These are phyloP conservation scores for Lynx canadensis DNA, from an alignment of 2,113 vertebrate species.

Conservation along the genomic window DNA sequence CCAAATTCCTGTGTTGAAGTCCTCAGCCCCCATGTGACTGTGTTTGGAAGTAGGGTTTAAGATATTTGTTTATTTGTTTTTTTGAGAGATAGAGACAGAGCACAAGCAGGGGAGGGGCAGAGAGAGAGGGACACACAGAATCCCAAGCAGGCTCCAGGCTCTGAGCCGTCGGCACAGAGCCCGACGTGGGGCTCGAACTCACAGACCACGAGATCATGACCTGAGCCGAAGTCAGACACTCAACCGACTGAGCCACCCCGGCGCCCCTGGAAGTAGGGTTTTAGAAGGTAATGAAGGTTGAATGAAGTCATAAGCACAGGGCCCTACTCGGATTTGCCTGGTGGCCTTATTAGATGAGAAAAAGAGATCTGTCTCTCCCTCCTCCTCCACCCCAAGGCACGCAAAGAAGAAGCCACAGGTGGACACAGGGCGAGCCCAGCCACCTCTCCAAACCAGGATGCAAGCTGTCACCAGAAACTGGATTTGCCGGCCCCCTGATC, in stretches of 20 bases:
- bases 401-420: neutral
- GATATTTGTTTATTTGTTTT: no score
- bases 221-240: no score
- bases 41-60: neutral
- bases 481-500: no score
- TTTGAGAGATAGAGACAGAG: no score
- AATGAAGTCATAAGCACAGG: neutral
- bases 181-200: no score
- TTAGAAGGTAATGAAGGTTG: neutral
- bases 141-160: no score
- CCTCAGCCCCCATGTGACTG: rapidly evolving
- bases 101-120: no score
- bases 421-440: neutral
- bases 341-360: neutral
- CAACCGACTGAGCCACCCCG: no score
- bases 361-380: neutral
- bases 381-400: neutral
- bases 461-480: rapidly evolving
- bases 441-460: no score
- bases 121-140: no score
- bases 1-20: neutral
- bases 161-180: no score
- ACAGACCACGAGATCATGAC: no score
- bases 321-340: neutral
- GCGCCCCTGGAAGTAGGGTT: neutral